phyloP scores from a whole-genome alignment of 1,140 invertebrate species.

The Ceratina calcarata region DNA sequence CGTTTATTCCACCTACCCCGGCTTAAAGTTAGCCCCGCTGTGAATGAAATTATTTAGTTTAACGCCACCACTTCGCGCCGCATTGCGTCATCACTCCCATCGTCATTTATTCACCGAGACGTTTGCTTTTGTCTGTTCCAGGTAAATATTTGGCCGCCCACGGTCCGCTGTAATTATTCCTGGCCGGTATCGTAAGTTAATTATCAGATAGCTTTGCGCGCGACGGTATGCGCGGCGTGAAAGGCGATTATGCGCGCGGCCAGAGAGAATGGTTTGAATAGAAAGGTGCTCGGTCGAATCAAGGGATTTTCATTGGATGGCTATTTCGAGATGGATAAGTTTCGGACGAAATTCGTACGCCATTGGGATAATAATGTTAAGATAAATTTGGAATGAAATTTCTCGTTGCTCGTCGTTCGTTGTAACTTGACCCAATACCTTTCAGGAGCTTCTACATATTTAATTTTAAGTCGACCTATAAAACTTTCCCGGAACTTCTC shows the following conservation, averaged over 20 bases:
- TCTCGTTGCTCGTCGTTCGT: neutral
- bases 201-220: neutral
- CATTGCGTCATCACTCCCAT: neutral
- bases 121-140: constrained; percentile 44
- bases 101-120: constrained; percentile 11
- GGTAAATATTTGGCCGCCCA: constrained; percentile 33
- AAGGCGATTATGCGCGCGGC: neutral
- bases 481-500: constrained; percentile 4
- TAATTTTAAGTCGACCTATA: constrained; percentile 16
- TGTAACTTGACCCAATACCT: constrained; percentile 9
- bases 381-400: constrained; percentile 12
- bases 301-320: too few species aligned
- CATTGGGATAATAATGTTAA: neutral
- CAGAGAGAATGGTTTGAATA: too few species aligned
- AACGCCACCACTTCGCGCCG: neutral
- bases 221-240: neutral
- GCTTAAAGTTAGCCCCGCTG: neutral
- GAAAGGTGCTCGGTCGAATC: too few species aligned
- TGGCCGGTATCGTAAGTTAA: constrained; percentile 23
- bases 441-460: neutral
- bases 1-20: neutral
- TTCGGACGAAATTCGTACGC: neutral
- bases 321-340: neutral
- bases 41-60: constrained; percentile 23
- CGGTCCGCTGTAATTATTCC: neutral